Evolutionary conservation across 1,140 invertebrate genomes (phyloP), one percentile per base, ranked within the genome.

Genomic region (Gonatopus flavifemur): DNA sequence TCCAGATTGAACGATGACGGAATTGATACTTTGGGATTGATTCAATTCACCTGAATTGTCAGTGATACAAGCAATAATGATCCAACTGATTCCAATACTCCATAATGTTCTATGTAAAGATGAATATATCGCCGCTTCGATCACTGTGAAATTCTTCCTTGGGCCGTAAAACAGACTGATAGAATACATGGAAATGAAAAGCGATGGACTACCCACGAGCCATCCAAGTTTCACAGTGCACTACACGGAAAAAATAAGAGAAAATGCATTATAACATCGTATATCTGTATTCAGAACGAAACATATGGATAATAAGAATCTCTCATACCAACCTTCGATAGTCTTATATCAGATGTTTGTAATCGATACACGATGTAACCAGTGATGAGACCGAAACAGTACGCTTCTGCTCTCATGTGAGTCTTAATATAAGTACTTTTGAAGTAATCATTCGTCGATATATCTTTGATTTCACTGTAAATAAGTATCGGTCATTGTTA

Each of bases 41-140:
- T 58, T 48, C 16, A 44, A 49, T 41, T 64, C 67, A 85, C 86
- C 84, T 74, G 86, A 86, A 65, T 87, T 85, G 9, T 85, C 84
- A 44, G 87, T 88, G 43, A 85, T 81, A 59, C 87, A 88, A 1
- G 84, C 85, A 52, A 88, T 77, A 4, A 89, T 78, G 28, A 89
- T 76, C 88, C 88, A 90, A 0, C 84, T 84, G 36, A 84, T 84
- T 2, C 81, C 79, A 12, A 84, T 67, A 33, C 84, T 82, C 86
- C 86, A 89, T 0, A 82, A 80, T 3, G 82, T 75, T 55, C 84
- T 81, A 65, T 87, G 86, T 1, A 87, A 55, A 0, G 84, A 81
- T 25, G 84, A 82, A 62, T 87, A 89, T 1, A 85, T 64, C 1
- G 86, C 84, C 0, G 84, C 82, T 55, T 86, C 84, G 2, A 85